These are phyloP conservation scores for Marisa cornuarietis DNA, from an alignment of 1,140 invertebrate species.

Conservation along the genomic window DNA sequence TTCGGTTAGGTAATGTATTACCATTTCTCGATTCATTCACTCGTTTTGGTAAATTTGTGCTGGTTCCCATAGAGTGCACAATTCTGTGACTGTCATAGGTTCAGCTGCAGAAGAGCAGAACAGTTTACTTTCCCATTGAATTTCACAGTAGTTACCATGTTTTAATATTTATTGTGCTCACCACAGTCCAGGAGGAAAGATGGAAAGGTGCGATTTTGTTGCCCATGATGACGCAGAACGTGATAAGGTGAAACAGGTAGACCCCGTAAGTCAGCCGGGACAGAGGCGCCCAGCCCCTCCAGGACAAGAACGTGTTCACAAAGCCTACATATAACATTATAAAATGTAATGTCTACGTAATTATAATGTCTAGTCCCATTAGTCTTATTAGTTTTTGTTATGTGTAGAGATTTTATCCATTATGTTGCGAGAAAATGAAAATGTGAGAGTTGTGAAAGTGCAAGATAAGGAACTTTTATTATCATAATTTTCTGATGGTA, in stretches of 20 bases:
- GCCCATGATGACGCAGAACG: constrained; percentile 8
- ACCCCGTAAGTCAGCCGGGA: constrained; percentile 84
- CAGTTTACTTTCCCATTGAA: too few species aligned
- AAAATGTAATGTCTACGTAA: background rate
- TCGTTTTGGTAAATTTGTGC: too few species aligned
- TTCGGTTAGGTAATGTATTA: too few species aligned
- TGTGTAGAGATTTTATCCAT: background rate
- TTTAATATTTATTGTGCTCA: background rate
- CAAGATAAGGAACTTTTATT: too few species aligned
- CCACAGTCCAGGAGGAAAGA: constrained; percentile 13
- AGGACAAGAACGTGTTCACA: constrained; percentile 80
- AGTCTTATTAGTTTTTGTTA: too few species aligned
- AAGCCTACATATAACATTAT: constrained; percentile 67
- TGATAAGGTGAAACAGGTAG: constrained; percentile 27
- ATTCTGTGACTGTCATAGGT: too few species aligned
- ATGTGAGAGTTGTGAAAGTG: background rate
- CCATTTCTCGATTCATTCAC: too few species aligned
- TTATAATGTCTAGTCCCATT: background rate
- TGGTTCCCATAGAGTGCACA: too few species aligned
- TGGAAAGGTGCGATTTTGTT: constrained; percentile 11
- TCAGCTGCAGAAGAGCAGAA: too few species aligned
- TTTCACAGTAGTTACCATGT: background rate
- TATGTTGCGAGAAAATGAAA: background rate
- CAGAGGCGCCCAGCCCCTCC: constrained; percentile 80
- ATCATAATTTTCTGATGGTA: background rate